These are phyloP conservation scores for Ramphastos sulfuratus DNA, from an alignment of 2,113 vertebrate genomes.

Conservation along the genomic window DNA sequence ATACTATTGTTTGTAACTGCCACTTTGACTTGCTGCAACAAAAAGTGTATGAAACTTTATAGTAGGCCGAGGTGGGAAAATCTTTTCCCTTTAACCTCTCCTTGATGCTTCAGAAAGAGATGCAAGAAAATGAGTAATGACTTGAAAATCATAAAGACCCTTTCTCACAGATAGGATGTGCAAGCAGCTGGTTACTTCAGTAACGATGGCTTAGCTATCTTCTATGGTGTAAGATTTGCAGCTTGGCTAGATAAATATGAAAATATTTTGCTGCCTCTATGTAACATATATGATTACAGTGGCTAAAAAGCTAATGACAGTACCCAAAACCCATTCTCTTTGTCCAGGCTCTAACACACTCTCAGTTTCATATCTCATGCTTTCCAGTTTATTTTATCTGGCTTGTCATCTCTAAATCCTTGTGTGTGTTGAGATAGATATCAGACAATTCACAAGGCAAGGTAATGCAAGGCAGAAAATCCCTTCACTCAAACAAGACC, in stretches of 20 bases:
- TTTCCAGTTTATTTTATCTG: not conserved
- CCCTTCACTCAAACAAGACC: not conserved
- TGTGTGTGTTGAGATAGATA: not conserved
- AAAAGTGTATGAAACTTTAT: not conserved
- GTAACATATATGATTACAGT: not conserved
- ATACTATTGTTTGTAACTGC: not conserved
- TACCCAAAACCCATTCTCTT: not conserved
- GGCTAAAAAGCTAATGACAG: not conserved
- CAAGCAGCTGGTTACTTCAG: not conserved
- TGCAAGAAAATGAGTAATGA: not conserved
- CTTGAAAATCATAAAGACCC: not conserved
- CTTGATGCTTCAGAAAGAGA: not conserved
- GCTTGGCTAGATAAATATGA: not conserved
- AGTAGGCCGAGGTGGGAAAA: not conserved
- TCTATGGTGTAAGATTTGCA: not conserved
- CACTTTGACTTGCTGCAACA: not conserved
- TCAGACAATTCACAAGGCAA: not conserved
- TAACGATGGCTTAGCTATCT: not conserved
- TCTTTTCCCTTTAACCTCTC: not conserved
- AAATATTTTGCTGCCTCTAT: not conserved
- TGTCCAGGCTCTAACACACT: not conserved
- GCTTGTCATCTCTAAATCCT: not conserved
- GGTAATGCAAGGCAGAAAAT: not conserved
- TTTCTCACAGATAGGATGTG: not conserved
- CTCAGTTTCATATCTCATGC: not conserved